Conservation (phyloP, 2,888 invertebrate species). For the Diaperis boleti region DNA sequence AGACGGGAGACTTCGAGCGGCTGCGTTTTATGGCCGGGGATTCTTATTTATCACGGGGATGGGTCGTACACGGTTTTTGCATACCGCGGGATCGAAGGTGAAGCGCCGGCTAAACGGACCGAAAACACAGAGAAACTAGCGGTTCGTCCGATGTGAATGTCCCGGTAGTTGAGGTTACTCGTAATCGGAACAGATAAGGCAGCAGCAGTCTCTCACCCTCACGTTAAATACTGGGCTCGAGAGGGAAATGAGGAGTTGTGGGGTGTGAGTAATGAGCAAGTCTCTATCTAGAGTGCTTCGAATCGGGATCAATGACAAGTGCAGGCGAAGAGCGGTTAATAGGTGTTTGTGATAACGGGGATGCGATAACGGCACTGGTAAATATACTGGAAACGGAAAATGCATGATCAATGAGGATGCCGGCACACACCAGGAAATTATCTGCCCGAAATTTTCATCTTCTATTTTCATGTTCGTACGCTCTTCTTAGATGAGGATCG, state of each 20-base stretch:
- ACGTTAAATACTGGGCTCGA: conserved; percentile 59
- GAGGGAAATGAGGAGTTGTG: conserved; percentile 61
- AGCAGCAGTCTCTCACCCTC: conserved; percentile 54
- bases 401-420: conserved; percentile 66
- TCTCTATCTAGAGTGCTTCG: conserved; percentile 60
- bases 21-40: conserved; percentile 62
- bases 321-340: conserved; percentile 64
- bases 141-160: conserved; percentile 10
- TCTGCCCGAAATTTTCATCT: conserved; percentile 59
- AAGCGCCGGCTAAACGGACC: too few relatives aligned
- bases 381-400: conserved; percentile 68
- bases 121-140: too few relatives aligned
- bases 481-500: conserved; percentile 47
- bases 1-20: conserved; percentile 57
- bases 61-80: too few relatives aligned
- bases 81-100: too few relatives aligned
- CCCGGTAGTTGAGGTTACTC: conserved; percentile 41
- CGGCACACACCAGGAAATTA: conserved; percentile 63
- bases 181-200: conserved; percentile 63
- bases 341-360: conserved; percentile 65
- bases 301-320: conserved; percentile 67
- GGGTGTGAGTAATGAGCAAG: conserved; percentile 67
- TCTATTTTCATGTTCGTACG: conserved; percentile 58
- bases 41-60: conserved; percentile 33
- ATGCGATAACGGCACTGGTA: conserved; percentile 64